Percentiles rank a stretch among this genome's conserved stretches.
phyloP scores from a whole-genome alignment of 2,797 vertebrate genomes.

The Notolepis coatsorum region DNA sequence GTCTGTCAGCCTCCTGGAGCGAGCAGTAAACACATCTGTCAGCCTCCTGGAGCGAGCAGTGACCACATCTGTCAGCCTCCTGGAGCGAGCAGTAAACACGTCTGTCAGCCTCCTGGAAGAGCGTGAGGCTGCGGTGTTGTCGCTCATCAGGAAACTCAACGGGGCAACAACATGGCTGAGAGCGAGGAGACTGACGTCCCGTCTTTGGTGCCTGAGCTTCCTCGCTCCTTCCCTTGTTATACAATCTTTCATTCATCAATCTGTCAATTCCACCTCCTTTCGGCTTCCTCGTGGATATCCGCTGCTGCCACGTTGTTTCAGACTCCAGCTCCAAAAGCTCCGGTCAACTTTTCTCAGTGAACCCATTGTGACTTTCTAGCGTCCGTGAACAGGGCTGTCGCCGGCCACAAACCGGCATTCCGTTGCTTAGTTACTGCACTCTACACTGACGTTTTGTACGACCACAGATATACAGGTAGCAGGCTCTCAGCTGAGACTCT shows the following conservation, averaged over 20 bases:
- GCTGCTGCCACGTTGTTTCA: slow-evolving; percentile 36
- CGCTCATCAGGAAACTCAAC: slow-evolving; percentile 85
- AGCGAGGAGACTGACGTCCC: slow-evolving; percentile 76
- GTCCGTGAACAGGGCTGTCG: too few relatives aligned
- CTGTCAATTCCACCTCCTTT: slow-evolving; percentile 51
- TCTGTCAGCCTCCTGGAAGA: slow-evolving; percentile 63
- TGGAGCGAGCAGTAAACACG: slow-evolving; percentile 59
- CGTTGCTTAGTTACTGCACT: too few relatives aligned
- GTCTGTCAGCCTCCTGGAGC: slow-evolving; percentile 56
- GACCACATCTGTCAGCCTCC: slow-evolving; percentile 57
- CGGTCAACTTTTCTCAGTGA: not conserved
- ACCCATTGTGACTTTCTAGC: not conserved
- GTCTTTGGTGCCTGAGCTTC: slow-evolving; percentile 67
- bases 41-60: slow-evolving; percentile 15
- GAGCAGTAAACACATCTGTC: slow-evolving; percentile 64
- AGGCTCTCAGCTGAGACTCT: too few relatives aligned
- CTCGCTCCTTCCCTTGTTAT: slow-evolving; percentile 68
- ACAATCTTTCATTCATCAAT: slow-evolving; percentile 68
- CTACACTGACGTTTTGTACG: too few relatives aligned
- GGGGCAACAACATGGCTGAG: slow-evolving; percentile 82
- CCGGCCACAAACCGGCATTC: too few relatives aligned
- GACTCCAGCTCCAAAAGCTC: not conserved
- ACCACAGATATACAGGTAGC: too few relatives aligned
- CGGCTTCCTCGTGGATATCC: slow-evolving; percentile 39
- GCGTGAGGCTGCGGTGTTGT: slow-evolving; percentile 71